Conservation (phyloP, 2,113 vertebrate genomes). For the Lagopus muta region DNA sequence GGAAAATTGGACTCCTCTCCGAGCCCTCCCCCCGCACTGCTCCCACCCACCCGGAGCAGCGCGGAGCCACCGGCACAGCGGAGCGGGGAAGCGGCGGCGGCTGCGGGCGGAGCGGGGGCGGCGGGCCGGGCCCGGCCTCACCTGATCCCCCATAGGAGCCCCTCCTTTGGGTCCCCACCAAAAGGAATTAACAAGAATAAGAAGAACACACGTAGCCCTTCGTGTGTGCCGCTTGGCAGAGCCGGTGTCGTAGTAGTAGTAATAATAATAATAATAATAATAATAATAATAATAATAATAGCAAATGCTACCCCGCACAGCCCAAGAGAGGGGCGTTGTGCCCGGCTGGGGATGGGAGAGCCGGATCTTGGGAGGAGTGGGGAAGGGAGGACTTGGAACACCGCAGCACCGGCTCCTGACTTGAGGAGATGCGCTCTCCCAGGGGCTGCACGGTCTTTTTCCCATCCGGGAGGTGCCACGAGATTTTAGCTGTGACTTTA, state of each 20-base stretch:
- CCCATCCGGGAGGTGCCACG: neutral
- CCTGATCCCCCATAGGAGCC: neutral
- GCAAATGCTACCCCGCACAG: neutral
- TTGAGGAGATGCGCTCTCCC: neutral
- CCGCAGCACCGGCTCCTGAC: neutral
- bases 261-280: neutral
- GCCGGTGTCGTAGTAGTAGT: no score
- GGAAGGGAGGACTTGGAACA: neutral
- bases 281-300: neutral
- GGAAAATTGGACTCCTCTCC: constrained; percentile 30
- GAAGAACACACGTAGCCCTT: neutral
- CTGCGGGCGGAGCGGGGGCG: neutral
- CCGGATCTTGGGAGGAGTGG: neutral
- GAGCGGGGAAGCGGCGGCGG: neutral
- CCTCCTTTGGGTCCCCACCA: neutral
- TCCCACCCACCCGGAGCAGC: neutral
- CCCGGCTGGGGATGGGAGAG: neutral
- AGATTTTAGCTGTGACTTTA: neutral
- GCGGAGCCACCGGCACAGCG: neutral
- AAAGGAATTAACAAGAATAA: neutral
- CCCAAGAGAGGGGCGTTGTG: neutral
- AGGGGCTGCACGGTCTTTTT: neutral
- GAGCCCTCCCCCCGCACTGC: neutral
- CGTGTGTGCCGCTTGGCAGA: neutral
- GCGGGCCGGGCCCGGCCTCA: neutral